These are phyloP conservation scores for Chelonoidis abingdonii DNA, from an alignment of 2,113 vertebrate species.

Conservation along the genomic window DNA sequence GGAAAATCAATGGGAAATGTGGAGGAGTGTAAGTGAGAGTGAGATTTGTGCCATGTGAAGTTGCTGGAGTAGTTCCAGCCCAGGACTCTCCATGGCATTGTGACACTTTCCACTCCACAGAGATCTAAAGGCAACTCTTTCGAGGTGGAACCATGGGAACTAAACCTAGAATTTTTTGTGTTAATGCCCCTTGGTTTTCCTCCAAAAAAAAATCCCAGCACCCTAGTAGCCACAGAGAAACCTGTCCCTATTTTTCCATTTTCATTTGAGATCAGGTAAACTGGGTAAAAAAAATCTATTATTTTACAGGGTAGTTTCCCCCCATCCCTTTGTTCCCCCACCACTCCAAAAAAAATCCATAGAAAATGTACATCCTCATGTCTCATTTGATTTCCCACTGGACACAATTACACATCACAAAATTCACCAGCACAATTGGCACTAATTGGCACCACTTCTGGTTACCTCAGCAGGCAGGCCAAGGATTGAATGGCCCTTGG, in stretches of 20 bases:
- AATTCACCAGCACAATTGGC: neutral
- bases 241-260: neutral
- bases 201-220: slow-evolving; percentile 6
- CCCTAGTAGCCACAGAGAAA: neutral
- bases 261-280: neutral
- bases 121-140: slow-evolving; percentile 60
- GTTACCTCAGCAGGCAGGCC: slow-evolving; percentile 1
- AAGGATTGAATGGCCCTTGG: neutral
- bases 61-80: slow-evolving; percentile 30
- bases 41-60: slow-evolving; percentile 52
- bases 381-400: neutral
- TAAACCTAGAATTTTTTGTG: slow-evolving; percentile 19
- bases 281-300: neutral
- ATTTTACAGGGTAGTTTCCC: neutral
- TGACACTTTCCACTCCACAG: slow-evolving; percentile 40
- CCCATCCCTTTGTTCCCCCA: neutral
- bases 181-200: slow-evolving; percentile 1
- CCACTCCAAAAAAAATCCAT: neutral
- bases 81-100: slow-evolving; percentile 54
- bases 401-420: neutral
- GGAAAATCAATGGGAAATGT: slow-evolving; percentile 64
- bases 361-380: neutral
- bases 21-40: slow-evolving; percentile 67
- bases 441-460: neutral
- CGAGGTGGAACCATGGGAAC: slow-evolving; percentile 41